Conservation (phyloP, 92 coral and sea anemone genomes). For the Palythoa grandis region DNA sequence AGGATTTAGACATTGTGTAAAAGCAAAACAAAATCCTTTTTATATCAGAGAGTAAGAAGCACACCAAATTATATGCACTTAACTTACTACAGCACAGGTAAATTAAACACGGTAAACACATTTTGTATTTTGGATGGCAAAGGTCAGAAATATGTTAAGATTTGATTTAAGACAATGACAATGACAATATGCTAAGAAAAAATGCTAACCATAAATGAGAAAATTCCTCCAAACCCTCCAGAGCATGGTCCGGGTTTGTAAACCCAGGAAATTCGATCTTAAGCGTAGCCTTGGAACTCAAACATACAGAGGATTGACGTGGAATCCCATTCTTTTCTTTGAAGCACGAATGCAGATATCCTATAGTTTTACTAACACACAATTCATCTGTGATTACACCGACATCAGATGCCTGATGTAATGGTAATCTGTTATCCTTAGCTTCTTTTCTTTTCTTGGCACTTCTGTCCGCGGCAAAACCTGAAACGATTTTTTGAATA, state of each 20-base stretch:
- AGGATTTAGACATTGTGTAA: too few relatives aligned
- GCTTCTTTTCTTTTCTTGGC: constrained; percentile 32
- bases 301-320: constrained; percentile 67
- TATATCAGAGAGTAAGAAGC: too few relatives aligned
- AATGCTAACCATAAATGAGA: constrained; percentile 71
- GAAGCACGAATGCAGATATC: constrained; percentile 64
- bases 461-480: constrained; percentile 11
- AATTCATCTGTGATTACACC: constrained; percentile 5
- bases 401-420: background rate
- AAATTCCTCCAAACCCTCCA: constrained; percentile 65
- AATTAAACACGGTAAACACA: too few relatives aligned
- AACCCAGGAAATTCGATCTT: constrained; percentile 50
- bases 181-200: too few relatives aligned
- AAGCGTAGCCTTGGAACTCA: constrained; percentile 59
- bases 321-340: constrained; percentile 79
- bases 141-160: too few relatives aligned
- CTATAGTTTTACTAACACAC: constrained; percentile 45
- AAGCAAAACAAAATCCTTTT: too few relatives aligned
- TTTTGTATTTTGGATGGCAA: too few relatives aligned
- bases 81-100: too few relatives aligned
- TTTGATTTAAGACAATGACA: too few relatives aligned
- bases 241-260: constrained; percentile 66
- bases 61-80: too few relatives aligned
- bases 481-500: background rate
- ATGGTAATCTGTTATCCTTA: background rate